Conservation (phyloP, 2,797 vertebrate species). For the Argentina silus region DNA sequence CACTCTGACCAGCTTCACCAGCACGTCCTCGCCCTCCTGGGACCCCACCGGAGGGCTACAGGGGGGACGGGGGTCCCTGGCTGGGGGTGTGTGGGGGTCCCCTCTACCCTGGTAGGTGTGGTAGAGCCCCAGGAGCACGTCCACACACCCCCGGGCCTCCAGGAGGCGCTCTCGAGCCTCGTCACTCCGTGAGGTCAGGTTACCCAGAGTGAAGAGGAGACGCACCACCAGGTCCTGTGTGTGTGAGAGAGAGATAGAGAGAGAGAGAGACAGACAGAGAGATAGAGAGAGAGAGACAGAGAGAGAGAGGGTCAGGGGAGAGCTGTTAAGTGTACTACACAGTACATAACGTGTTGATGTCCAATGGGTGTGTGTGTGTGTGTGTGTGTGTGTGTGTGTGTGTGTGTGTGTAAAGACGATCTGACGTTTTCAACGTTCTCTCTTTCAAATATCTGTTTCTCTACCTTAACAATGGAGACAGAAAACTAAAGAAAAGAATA, state of each 20-base stretch:
- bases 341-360: neutral
- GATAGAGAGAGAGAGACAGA: neutral
- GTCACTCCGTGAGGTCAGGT: slow-evolving; percentile 85
- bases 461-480: too few relatives aligned
- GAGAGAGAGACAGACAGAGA: neutral
- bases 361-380: neutral
- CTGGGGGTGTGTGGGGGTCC: slow-evolving; percentile 11
- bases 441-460: too few relatives aligned
- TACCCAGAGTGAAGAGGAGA: slow-evolving; percentile 91
- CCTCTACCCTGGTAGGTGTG: slow-evolving; percentile 75
- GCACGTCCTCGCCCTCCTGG: slow-evolving; percentile 82
- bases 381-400: neutral
- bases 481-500: too few relatives aligned
- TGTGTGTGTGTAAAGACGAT: slow-evolving; percentile 5
- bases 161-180: slow-evolving; percentile 82
- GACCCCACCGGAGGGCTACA: neutral
- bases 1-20: slow-evolving; percentile 91
- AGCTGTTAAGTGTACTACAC: too few relatives aligned
- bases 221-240: slow-evolving; percentile 89
- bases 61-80: neutral
- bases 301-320: too few relatives aligned
- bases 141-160: slow-evolving; percentile 74
- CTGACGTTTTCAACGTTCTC: too few relatives aligned
- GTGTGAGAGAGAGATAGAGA: slow-evolving; percentile 38
- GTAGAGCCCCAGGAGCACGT: slow-evolving; percentile 82